These are phyloP conservation scores for Drosophila sechellia DNA, from an alignment of 1,140 invertebrate species.

Conservation along the genomic window DNA sequence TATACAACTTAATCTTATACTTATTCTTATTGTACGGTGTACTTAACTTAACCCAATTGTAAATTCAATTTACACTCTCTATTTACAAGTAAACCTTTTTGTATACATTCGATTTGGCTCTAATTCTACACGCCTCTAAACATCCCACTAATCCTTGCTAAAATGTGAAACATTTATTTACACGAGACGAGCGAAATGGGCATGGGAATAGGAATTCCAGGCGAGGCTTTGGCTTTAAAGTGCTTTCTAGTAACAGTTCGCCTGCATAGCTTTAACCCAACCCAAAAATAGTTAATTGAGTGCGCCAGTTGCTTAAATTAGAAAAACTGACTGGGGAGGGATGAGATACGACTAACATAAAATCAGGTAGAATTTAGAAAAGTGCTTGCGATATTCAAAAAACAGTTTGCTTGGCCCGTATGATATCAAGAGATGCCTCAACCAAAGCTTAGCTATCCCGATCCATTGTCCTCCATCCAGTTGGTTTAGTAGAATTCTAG, in stretches of 20 bases:
- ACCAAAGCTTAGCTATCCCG: neutral
- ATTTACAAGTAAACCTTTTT: conserved; percentile 51
- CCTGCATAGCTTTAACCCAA: conserved; percentile 49
- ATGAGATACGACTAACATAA: neutral
- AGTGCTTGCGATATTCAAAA: conserved; percentile 1
- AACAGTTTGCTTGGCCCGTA: neutral
- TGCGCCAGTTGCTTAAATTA: conserved; percentile 21
- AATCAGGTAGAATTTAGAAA: neutral
- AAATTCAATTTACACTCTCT: conserved; percentile 75
- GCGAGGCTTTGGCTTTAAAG: conserved; percentile 61
- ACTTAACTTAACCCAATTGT: conserved; percentile 46
- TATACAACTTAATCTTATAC: conserved; percentile 51
- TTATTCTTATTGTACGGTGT: conserved; percentile 48
- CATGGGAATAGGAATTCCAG: neutral
- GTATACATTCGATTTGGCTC: conserved; percentile 51
- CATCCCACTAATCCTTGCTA: conserved; percentile 23
- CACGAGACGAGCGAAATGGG: conserved; percentile 23
- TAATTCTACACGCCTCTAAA: conserved; percentile 48
- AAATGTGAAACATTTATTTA: conserved; percentile 56
- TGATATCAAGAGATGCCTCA: neutral
- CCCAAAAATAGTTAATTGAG: neutral
- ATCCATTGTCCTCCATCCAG: conserved; percentile 4
- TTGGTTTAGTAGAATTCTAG: conserved; percentile 15
- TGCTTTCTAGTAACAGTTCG: conserved; percentile 66
- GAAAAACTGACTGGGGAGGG: conserved; percentile 8